These are phyloP conservation scores for Brachymystax lenok DNA, from an alignment of 2,797 vertebrate species.

Conservation along the genomic window DNA sequence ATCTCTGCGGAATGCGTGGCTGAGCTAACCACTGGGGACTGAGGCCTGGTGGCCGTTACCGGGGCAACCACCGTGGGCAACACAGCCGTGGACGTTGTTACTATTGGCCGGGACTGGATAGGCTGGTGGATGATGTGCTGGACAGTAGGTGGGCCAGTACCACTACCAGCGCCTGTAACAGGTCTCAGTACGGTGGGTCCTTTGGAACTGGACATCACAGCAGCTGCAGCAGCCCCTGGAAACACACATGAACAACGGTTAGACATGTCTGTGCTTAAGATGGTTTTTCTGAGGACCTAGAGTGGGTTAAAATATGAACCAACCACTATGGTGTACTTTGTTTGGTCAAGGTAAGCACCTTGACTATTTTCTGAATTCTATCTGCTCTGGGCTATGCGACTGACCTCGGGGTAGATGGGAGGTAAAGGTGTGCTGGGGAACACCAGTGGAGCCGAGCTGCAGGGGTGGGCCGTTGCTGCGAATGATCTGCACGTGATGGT, in stretches of 20 bases:
- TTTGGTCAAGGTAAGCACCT: background rate
- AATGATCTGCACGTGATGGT: constrained; percentile 84
- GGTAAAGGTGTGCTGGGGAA: constrained; percentile 57
- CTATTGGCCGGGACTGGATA: constrained; percentile 86
- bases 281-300: background rate
- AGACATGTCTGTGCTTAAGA: background rate
- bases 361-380: background rate
- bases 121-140: constrained; percentile 88
- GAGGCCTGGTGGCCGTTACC: constrained; percentile 82
- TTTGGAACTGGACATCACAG: constrained; percentile 89
- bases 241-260: background rate
- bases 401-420: constrained; percentile 88
- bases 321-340: background rate
- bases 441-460: constrained; percentile 77
- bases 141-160: constrained; percentile 73
- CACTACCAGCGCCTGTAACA: constrained; percentile 78
- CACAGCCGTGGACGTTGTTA: constrained; percentile 83
- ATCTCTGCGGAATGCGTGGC: constrained; percentile 82
- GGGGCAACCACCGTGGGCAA: constrained; percentile 85
- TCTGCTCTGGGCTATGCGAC: background rate
- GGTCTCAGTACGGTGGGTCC: constrained; percentile 86
- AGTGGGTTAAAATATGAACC: background rate
- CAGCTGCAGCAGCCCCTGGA: constrained; percentile 85
- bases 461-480: constrained; percentile 81
- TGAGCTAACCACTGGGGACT: constrained; percentile 86